Percentiles rank a stretch among this genome's conserved stretches.
Evolutionary conservation across 2,888 invertebrate genomes (phyloP).

Genomic region (Oscheius sp.): DNA sequence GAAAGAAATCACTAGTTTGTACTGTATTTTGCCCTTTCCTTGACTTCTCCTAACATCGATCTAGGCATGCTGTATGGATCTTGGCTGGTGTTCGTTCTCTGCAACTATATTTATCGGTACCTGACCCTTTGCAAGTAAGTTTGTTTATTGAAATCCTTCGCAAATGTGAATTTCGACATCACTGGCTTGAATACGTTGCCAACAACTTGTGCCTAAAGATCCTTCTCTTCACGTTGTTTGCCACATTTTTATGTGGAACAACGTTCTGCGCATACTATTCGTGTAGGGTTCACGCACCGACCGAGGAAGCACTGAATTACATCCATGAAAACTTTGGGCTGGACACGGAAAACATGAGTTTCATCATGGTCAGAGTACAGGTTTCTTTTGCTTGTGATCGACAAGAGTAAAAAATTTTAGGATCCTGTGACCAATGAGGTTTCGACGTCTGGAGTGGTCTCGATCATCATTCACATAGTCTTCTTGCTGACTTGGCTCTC

Average conservation of each 20-base stretch:
- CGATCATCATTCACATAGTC: conserved; percentile 4
- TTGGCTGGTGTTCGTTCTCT: conserved; percentile 13
- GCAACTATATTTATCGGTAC: conserved; percentile 19
- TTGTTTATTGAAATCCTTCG: not conserved
- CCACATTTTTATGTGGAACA: conserved; percentile 4
- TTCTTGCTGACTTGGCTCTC: not conserved
- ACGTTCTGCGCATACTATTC: conserved; percentile 19
- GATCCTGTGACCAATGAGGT: conserved; percentile 3
- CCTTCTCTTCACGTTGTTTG: not conserved
- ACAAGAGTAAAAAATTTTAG: not conserved
- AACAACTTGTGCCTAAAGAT: not conserved
- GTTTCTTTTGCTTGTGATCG: not conserved
- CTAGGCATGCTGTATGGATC: conserved; percentile 10
- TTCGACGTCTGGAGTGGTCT: not conserved
- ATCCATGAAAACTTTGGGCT: not conserved
- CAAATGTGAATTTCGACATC: not conserved
- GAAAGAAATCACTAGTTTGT: conserved; percentile 7
- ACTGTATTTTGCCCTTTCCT: not conserved
- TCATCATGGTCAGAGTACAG: conserved; percentile 16
- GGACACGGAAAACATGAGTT: conserved; percentile 13
- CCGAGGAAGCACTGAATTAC: conserved; percentile 11
- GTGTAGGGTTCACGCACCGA: conserved; percentile 7
- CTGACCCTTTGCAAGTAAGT: conserved; percentile 6
- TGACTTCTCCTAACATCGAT: too few species aligned
- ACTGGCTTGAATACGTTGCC: not conserved